Percentiles rank a stretch among this genome's conserved stretches.
These are phyloP conservation scores for Hyppa rectilinea DNA, from an alignment of 2,888 invertebrate genomes.

Conservation along the genomic window DNA sequence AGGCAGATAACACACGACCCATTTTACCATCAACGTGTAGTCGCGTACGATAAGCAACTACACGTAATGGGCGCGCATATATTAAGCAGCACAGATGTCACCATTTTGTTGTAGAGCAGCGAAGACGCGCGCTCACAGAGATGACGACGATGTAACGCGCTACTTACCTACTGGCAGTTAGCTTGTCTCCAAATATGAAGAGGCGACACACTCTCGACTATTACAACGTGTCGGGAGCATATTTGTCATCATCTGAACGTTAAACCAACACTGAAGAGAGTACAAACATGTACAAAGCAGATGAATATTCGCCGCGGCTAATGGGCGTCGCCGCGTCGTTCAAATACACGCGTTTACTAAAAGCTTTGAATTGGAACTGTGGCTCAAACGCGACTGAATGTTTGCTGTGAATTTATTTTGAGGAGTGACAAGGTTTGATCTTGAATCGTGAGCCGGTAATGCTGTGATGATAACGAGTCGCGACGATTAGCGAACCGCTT, in stretches of 20 bases:
- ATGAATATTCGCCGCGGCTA: conserved; percentile 47
- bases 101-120: conserved; percentile 6
- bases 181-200: conserved; percentile 5
- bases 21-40: conserved; percentile 4
- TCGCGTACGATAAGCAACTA: not conserved
- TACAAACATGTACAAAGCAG: conserved; percentile 48
- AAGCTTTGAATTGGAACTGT: conserved; percentile 48
- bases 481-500: conserved; percentile 7
- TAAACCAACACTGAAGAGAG: conserved; percentile 43
- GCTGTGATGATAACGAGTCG: conserved; percentile 24
- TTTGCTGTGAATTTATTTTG: conserved; percentile 39
- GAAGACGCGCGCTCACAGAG: not conserved
- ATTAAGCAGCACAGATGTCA: conserved; percentile 14
- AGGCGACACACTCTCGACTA: conserved; percentile 11
- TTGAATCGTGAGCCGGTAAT: conserved; percentile 47
- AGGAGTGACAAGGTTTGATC: conserved; percentile 14
- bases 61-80: conserved; percentile 25
- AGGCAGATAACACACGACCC: not conserved
- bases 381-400: conserved; percentile 29
- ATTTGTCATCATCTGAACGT: conserved; percentile 48
- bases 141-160: conserved; percentile 8
- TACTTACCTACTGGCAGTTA: conserved; percentile 8
- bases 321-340: conserved; percentile 39
- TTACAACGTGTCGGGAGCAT: conserved; percentile 24
- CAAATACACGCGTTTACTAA: conserved; percentile 55